Base-by-base conservation (phyloP, 2,113 vertebrate genomes). In the Cheirogaleus medius region DNA sequence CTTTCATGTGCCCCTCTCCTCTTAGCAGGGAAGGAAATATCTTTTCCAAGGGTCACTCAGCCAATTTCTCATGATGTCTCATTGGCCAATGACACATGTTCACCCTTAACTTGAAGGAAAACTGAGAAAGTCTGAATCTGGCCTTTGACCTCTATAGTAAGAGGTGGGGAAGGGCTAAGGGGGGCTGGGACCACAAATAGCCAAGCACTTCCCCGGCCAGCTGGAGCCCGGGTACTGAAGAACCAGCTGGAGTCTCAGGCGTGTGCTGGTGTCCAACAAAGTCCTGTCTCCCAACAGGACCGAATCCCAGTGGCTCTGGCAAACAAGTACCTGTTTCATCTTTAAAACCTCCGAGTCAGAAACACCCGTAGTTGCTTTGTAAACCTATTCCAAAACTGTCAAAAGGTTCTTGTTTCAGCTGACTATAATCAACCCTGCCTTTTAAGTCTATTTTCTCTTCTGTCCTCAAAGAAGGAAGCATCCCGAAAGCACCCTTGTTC, bases 121-220 rank as follows among this genome's bases (percentile, higher is more conserved):
- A 5, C 60, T 93, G 44, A 39, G n/a, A 15, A 80, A 78, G 17
- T 6, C 37, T 37, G 37, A 7, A 64, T 18, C 73, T 56, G 64
- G 37, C 7, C 71, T 71, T 69, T 9, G 49, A 17, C 15, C 23
- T 37, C 56, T 14, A 13, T 32, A n/a, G 47, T 39, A 34, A 77
- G 21, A 71, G 27, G 39, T 6, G 10, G 44, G 10, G 0, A 56
- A 23, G 37, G 56, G 5, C 69, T 13, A 56, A 64, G 5, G 9
- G 4, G 64, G 10, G n/a, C n/a, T n/a, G n/a, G n/a, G n/a, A n/a
- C 27, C 14, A 3, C 1, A 4, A 13, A 27, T 13, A 21, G 82
- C 11, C 7, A 63, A 56, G 25, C 60, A 12, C 78, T 37, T 10
- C 37, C 54, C 89, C 27, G 21, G 1, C 37, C 60, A 18, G 60